Conservation (phyloP, 2,113 vertebrate species). For the Ahaetulla prasina region DNA sequence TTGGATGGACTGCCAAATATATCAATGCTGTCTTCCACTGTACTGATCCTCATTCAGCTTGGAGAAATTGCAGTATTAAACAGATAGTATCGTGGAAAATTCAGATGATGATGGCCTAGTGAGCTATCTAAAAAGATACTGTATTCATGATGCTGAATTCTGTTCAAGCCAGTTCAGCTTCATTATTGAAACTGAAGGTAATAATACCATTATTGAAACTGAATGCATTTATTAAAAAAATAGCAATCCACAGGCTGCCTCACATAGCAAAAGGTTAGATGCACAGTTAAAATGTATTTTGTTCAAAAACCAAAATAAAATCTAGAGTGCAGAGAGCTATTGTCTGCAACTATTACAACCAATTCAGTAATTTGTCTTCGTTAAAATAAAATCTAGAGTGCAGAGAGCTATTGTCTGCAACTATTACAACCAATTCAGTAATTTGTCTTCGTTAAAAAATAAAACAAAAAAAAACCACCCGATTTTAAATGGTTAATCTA, state of each 20-base stretch:
- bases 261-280: slow-evolving; percentile 2
- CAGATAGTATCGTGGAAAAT: not conserved
- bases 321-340: not conserved
- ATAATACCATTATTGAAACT: not conserved
- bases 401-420: too few species aligned
- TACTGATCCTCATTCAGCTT: not conserved
- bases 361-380: too few species aligned
- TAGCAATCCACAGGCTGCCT: not conserved
- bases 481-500: not conserved
- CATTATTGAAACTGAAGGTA: not conserved
- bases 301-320: slow-evolving; percentile 2
- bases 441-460: not conserved
- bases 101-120: not conserved
- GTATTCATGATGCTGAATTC: not conserved
- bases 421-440: too few species aligned
- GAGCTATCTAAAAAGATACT: not conserved
- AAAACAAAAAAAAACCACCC: not conserved
- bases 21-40: not conserved
- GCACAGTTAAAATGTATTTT: slow-evolving; percentile 18
- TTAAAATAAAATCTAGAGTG: too few species aligned
- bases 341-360: not conserved
- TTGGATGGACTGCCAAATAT: not conserved
- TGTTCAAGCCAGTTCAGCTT: not conserved
- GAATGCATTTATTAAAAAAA: too few species aligned
- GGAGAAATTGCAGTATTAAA: not conserved